Evolutionary conservation across 2,113 vertebrate species (phyloP).

Genomic region (Balaeniceps rex): DNA sequence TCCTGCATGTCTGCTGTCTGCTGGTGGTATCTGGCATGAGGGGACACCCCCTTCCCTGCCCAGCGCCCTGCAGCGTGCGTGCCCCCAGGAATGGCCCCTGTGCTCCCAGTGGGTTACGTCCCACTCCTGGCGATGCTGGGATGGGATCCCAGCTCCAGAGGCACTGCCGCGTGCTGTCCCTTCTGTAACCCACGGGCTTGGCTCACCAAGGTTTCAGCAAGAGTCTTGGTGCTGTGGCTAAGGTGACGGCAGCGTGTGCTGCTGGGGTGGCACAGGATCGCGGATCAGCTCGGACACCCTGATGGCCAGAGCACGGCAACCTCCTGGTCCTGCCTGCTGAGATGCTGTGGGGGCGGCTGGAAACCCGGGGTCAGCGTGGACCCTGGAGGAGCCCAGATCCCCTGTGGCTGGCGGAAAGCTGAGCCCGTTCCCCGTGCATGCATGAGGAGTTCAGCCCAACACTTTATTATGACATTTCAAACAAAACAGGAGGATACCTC

Average conservation of each 20-base stretch:
- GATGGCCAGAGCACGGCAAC: background rate
- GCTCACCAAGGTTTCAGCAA: fast-evolving
- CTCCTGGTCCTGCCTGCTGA: background rate
- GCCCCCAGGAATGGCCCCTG: fast-evolving
- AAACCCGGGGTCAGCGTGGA: no score
- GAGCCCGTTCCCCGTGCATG: fast-evolving
- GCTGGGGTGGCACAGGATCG: background rate
- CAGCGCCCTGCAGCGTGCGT: background rate
- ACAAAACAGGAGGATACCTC: background rate
- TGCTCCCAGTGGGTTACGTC: background rate
- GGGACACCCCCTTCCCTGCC: background rate
- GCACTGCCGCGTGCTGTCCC: fast-evolving
- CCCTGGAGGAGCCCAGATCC: background rate
- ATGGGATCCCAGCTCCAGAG: background rate
- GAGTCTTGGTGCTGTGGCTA: background rate
- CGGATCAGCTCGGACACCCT: background rate
- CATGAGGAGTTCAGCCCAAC: background rate
- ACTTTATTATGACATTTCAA: background rate
- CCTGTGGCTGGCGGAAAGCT: background rate
- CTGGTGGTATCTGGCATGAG: background rate
- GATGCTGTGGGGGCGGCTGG: background rate
- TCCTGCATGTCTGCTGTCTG: background rate
- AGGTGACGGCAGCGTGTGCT: background rate
- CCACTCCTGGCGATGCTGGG: fast-evolving
- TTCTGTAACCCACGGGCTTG: fast-evolving